These are phyloP conservation scores for Trichosurus vulpecula DNA, from an alignment of 2,797 vertebrate species.

Conservation along the genomic window DNA sequence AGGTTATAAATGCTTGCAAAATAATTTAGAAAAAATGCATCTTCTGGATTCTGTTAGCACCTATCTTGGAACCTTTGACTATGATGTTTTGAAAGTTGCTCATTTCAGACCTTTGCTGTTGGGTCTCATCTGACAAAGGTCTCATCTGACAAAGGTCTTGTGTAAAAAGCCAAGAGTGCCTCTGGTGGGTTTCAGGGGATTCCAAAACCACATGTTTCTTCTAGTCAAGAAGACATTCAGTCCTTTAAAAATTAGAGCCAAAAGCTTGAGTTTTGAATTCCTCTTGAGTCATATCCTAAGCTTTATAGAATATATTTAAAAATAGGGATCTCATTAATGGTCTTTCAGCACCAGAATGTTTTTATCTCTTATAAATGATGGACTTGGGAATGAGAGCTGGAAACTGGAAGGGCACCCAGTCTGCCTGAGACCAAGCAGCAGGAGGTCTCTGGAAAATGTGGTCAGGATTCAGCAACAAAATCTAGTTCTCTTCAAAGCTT, in stretches of 20 bases:
- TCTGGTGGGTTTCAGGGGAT: slow-evolving; percentile 52
- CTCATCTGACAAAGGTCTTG: slow-evolving; percentile 36
- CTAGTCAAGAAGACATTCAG: not conserved
- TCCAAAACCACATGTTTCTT: slow-evolving; percentile 25
- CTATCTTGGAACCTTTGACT: not conserved
- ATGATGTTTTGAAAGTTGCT: slow-evolving; percentile 24
- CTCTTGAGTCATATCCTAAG: slow-evolving; percentile 18
- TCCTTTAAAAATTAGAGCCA: not conserved
- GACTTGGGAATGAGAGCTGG: not conserved
- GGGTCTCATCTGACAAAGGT: slow-evolving; percentile 30
- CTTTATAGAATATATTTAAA: slow-evolving; percentile 32
- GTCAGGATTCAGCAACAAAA: not conserved
- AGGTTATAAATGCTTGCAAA: not conserved
- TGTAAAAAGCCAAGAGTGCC: slow-evolving; percentile 13
- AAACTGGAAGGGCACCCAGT: not conserved
- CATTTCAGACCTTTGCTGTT: slow-evolving; percentile 47
- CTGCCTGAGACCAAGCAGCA: not conserved
- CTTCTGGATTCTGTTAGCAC: not conserved
- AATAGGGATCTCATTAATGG: slow-evolving; percentile 21
- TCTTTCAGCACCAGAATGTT: not conserved
- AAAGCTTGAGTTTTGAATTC: not conserved
- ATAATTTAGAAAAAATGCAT: not conserved
- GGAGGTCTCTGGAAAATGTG: not conserved
- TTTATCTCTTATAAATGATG: not conserved
- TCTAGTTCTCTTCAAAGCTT: not conserved